A percentile compares a stretch with the other conserved stretches of the same genome.
These are phyloP conservation scores for Drosophila mayaguana DNA, from an alignment of 2,888 invertebrate genomes.

Conservation along the genomic window DNA sequence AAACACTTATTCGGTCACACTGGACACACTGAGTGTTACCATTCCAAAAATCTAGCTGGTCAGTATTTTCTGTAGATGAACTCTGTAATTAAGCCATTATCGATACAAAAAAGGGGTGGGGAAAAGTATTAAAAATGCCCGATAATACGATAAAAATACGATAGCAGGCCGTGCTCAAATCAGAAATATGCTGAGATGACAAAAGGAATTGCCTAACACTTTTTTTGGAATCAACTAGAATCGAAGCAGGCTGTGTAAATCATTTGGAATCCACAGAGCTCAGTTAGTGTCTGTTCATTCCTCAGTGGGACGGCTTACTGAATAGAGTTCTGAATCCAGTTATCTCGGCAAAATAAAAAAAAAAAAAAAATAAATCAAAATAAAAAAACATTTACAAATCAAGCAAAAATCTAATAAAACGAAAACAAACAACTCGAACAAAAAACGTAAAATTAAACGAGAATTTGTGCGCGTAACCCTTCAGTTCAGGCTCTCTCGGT, in stretches of 20 bases:
- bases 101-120: constrained; percentile 2
- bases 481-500: neutral
- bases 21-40: neutral
- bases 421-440: neutral
- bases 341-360: constrained; percentile 14
- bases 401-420: neutral
- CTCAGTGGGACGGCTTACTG: constrained; percentile 43
- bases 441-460: neutral
- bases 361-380: neutral
- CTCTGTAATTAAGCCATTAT: neutral
- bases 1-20: neutral
- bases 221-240: neutral
- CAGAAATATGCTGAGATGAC: neutral
- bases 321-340: constrained; percentile 44
- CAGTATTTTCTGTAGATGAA: constrained; percentile 4
- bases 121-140: neutral
- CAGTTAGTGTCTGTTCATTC: constrained; percentile 40
- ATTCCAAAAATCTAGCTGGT: fast-evolving
- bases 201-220: neutral
- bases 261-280: constrained; percentile 7
- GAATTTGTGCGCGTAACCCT: neutral
- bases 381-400: neutral
- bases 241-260: constrained; percentile 36
- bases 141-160: constrained; percentile 8
- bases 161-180: neutral